Conservation (phyloP, 2,888 invertebrate genomes). For the Pantelozetes paolii region DNA sequence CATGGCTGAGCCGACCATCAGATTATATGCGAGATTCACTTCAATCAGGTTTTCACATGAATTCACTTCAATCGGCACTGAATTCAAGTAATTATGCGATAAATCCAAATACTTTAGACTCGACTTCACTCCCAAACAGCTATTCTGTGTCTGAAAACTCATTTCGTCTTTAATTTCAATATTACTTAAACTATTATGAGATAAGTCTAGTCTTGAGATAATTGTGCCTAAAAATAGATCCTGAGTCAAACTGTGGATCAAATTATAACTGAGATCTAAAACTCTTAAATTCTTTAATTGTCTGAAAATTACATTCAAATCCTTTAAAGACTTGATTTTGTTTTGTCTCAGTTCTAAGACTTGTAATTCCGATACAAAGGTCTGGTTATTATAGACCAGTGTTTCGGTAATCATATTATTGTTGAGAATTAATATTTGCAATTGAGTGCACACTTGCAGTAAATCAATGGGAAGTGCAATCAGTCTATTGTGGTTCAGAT, state of each 20-base stretch:
- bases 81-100: slow-evolving; percentile 68
- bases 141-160: neutral
- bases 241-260: slow-evolving; percentile 61
- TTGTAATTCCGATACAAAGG: slow-evolving; percentile 30
- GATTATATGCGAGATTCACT: slow-evolving; percentile 66
- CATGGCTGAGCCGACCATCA: slow-evolving; percentile 49
- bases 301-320: slow-evolving; percentile 20
- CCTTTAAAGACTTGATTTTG: slow-evolving; percentile 1
- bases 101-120: slow-evolving; percentile 73
- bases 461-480: slow-evolving; percentile 61
- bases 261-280: slow-evolving; percentile 68
- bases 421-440: slow-evolving; percentile 38
- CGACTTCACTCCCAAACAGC: slow-evolving; percentile 58
- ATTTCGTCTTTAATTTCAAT: slow-evolving; percentile 38
- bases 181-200: slow-evolving; percentile 45
- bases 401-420: slow-evolving; percentile 26
- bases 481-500: slow-evolving; percentile 70
- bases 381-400: neutral
- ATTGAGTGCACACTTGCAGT: slow-evolving; percentile 31
- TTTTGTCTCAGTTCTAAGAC: slow-evolving; percentile 32
- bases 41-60: slow-evolving; percentile 57
- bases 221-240: slow-evolving; percentile 61
- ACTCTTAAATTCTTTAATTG: slow-evolving; percentile 59
- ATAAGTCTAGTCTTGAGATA: slow-evolving; percentile 43
- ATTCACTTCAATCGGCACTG: slow-evolving; percentile 64